Evolutionary conservation across 53 echinoderm and acorn worm species (phyloP).

Genomic region (Antedon mediterranea): DNA sequence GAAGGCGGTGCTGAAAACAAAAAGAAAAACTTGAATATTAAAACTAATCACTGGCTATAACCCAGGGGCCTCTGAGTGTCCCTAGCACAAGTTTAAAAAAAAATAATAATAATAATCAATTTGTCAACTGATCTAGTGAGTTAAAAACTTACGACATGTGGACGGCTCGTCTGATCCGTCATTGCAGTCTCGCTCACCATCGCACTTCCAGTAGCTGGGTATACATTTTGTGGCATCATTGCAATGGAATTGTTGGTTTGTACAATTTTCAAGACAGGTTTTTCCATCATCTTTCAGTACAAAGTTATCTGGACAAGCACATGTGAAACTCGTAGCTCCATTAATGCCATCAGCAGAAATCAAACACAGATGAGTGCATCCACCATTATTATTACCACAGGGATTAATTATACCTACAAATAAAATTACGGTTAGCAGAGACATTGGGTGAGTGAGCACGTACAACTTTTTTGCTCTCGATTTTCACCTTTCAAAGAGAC

Average conservation of each 20-base stretch:
- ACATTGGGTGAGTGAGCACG: too few species aligned
- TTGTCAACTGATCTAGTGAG: too few species aligned
- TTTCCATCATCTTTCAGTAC: not conserved
- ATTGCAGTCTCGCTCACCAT: constrained; percentile 43
- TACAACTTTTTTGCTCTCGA: too few species aligned
- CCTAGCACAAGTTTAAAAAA: too few species aligned
- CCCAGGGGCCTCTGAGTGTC: too few species aligned
- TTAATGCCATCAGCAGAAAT: constrained; percentile 25
- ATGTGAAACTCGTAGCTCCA: constrained; percentile 20
- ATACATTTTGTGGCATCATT: constrained; percentile 48
- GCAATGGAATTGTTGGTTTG: constrained; percentile 36
- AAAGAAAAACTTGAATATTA: not conserved
- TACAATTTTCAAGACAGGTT: constrained; percentile 37
- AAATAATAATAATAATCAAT: too few species aligned
- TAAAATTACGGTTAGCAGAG: too few species aligned
- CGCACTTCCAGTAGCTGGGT: constrained; percentile 77
- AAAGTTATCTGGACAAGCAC: constrained; percentile 78
- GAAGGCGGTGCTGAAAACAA: constrained; percentile 16
- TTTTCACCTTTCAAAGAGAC: too few species aligned
- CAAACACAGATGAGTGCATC: constrained; percentile 79
- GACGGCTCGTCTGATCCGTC: constrained; percentile 71
- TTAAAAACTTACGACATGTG: constrained; percentile 41
- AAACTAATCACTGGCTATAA: too few species aligned
- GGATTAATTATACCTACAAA: constrained; percentile 45
- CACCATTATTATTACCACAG: constrained; percentile 58